Evolutionary conservation across 2,113 vertebrate species (phyloP), one percentile per base, ranked within the genome.

Genomic region (Sebastes fasciatus): DNA sequence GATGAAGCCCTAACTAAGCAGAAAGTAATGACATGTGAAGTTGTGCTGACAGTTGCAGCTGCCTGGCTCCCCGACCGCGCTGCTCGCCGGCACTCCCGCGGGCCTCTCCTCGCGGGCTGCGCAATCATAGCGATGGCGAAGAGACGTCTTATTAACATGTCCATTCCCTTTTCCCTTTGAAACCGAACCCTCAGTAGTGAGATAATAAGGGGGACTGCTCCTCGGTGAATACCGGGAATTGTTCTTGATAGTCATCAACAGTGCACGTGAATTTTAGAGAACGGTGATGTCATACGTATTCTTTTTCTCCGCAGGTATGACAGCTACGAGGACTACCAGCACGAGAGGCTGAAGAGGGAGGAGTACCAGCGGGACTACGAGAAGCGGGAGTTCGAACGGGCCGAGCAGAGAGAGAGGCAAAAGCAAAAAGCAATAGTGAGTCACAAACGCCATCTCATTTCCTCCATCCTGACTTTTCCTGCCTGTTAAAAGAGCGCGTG

Each of bases 251-350:
- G 60, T 16, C 23, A 3, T 66, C 45, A 63, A 74, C 26, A 61
- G 67, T 34, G 49, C 67, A 19, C 66, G 55, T 40, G 34, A 23
- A 54, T 74, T 34, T 54, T 67, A 75, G 68, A 77, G 80, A 79
- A 82, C 34, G 23, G 51, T 65, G 66, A 86, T 63, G 62, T 84
- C 61, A 75, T 34, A 12, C 3, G 26, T 85, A 2, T 89, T 26
- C 64, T 21, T 64, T 21, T 64, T 51, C 19, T 58, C 52, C 8
- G 1, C 85, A 96, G 98, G 96, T 99, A 98, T 90, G 97, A 99
- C 97, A 98, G 97, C 96, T 98, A 98, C 67, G 98, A 99, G 94
- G 97, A 99, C 58, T 97, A 99, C 95, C 97, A 99, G 95, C 97
- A 97, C 48, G 97, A 99, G 94, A 96, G 95, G 94, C 96, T 98